These are phyloP conservation scores for Augiades crinisus DNA, from an alignment of 2,888 invertebrate genomes.

Conservation along the genomic window DNA sequence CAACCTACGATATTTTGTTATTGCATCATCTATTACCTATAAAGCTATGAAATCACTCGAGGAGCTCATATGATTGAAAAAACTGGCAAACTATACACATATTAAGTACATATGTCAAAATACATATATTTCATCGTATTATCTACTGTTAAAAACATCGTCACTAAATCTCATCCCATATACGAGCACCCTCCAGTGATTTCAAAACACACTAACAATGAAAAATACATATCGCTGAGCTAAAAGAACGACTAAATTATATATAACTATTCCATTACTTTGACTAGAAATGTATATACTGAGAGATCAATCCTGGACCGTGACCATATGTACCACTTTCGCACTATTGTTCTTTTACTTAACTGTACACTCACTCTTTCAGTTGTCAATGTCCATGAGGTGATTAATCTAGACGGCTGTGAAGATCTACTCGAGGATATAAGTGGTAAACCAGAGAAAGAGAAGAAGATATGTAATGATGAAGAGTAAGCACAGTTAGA, in stretches of 20 bases:
- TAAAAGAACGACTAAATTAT: constrained; percentile 47
- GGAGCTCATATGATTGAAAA: too few species aligned
- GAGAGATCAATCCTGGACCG: constrained; percentile 51
- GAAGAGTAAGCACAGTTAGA: background rate
- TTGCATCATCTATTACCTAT: constrained; percentile 36
- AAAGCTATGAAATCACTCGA: constrained; percentile 29
- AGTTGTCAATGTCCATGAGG: constrained; percentile 5
- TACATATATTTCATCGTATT: background rate
- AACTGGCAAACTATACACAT: constrained; percentile 4
- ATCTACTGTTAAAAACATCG: background rate
- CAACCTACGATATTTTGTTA: constrained; percentile 24
- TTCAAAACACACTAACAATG: constrained; percentile 41
- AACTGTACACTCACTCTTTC: constrained; percentile 16
- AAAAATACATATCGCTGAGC: constrained; percentile 38
- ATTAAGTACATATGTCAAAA: constrained; percentile 11
- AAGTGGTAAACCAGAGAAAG: too few species aligned
- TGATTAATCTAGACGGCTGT: background rate
- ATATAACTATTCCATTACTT: constrained; percentile 53
- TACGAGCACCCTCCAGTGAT: constrained; percentile 18
- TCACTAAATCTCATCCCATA: background rate
- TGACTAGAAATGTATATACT: constrained; percentile 72
- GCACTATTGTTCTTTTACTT: constrained; percentile 22
- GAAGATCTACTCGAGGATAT: background rate
- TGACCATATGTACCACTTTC: constrained; percentile 17
- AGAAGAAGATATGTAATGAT: background rate